Conservation (phyloP, 1,140 invertebrate species). For the Diuraphis noxia region DNA sequence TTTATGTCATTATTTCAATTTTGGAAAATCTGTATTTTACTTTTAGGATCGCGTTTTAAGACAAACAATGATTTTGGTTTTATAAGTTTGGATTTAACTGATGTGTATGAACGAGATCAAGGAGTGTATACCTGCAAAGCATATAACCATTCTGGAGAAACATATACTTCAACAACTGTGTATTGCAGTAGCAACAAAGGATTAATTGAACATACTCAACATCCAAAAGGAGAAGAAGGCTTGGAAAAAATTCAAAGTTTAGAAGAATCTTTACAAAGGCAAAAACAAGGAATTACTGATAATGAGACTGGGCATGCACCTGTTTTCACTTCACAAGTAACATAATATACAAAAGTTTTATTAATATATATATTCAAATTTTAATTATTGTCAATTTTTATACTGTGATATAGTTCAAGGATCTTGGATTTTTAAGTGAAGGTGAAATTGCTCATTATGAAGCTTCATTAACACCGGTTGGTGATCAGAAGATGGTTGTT, state of each 20-base stretch:
- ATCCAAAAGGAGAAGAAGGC: slow-evolving; percentile 90
- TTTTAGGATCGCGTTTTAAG: slow-evolving; percentile 73
- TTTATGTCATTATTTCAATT: slow-evolving; percentile 24
- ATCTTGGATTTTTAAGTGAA: slow-evolving; percentile 79
- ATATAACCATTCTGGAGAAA: slow-evolving; percentile 83
- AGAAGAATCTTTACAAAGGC: slow-evolving; percentile 79
- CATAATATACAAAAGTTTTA: neutral
- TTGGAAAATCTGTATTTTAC: neutral
- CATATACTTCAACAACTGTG: slow-evolving; percentile 87
- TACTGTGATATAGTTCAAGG: slow-evolving; percentile 66
- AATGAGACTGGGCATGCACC: slow-evolving; percentile 80
- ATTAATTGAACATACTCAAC: slow-evolving; percentile 85
- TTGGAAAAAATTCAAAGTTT: slow-evolving; percentile 87
- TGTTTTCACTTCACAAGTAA: slow-evolving; percentile 77
- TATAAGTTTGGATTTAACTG: slow-evolving; percentile 84
- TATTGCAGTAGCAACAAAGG: slow-evolving; percentile 80
- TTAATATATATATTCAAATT: neutral
- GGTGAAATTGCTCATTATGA: slow-evolving; percentile 93
- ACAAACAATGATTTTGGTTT: slow-evolving; percentile 90
- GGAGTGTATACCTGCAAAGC: slow-evolving; percentile 92
- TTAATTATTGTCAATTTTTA: neutral
- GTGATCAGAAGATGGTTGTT: slow-evolving; percentile 93
- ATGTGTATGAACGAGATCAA: slow-evolving; percentile 89
- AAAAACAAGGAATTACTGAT: slow-evolving; percentile 70
- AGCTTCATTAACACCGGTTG: slow-evolving; percentile 87